Percentiles rank a stretch among this genome's conserved stretches.
phyloP scores from a whole-genome alignment of 2,797 vertebrate genomes.

The Liparis tanakae region DNA sequence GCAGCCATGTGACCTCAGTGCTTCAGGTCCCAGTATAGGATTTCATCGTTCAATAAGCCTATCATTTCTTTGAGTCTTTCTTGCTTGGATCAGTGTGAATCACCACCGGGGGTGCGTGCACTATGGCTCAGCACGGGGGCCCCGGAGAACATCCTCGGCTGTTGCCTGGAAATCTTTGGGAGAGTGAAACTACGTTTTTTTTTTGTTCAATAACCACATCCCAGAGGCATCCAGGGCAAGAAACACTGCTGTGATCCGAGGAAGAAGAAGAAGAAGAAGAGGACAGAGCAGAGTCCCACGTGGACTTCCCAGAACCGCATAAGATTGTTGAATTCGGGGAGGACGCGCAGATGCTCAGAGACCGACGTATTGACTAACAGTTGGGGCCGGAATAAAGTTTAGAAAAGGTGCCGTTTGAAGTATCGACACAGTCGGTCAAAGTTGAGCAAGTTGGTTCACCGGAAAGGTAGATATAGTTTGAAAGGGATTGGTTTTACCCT shows the following conservation, averaged over 20 bases:
- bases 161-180: conserved; percentile 35
- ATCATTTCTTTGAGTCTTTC: conserved; percentile 52
- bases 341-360: conserved; percentile 7
- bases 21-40: conserved; percentile 44
- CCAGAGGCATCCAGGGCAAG: conserved; percentile 48
- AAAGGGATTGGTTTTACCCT: not conserved
- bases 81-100: conserved; percentile 62
- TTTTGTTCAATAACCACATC: conserved; percentile 55
- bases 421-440: conserved; percentile 9
- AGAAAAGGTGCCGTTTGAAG: not conserved
- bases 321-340: conserved; percentile 8
- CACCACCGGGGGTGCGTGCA: conserved; percentile 30
- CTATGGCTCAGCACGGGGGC: conserved; percentile 32
- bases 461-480: not conserved
- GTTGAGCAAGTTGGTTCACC: conserved; percentile 2
- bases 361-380: conserved; percentile 37
- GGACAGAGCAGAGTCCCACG: conserved; percentile 26
- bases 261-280: conserved; percentile 37
- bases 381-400: conserved; percentile 8
- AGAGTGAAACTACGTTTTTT: conserved; percentile 19
- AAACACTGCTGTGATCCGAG: conserved; percentile 40
- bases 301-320: conserved; percentile 21
- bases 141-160: conserved; percentile 50
- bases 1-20: conserved; percentile 45
- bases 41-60: conserved; percentile 66